A percentile compares a stretch with the other conserved stretches of the same genome.
Evolutionary conservation across 2,888 invertebrate species (phyloP).

Genomic region (Apoda limacodes): DNA sequence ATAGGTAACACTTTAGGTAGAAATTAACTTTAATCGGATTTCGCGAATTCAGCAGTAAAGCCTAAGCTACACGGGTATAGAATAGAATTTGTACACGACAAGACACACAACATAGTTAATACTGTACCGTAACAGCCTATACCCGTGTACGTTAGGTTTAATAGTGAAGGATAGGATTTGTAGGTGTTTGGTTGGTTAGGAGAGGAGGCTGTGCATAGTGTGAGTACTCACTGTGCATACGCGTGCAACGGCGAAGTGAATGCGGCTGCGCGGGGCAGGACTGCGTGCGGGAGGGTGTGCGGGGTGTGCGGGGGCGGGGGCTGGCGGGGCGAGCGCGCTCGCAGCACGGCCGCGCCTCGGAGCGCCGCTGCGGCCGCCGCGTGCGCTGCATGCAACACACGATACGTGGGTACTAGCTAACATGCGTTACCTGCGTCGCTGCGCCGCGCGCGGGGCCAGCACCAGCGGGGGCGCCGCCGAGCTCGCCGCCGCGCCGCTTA

Average conservation of each 20-base stretch:
- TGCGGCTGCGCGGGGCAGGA: conserved; percentile 77
- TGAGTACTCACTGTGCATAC: conserved; percentile 88
- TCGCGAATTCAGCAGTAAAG: too few species aligned
- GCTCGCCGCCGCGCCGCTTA: conserved; percentile 72
- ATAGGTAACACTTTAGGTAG: too few species aligned
- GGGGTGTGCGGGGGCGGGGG: conserved; percentile 72
- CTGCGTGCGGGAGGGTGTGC: conserved; percentile 51
- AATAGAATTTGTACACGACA: too few species aligned
- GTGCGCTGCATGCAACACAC: conserved; percentile 72
- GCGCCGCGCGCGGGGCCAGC: conserved; percentile 79
- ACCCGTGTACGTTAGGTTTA: too few species aligned
- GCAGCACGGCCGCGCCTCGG: conserved; percentile 72
- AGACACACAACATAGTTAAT: too few species aligned
- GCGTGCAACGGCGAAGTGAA: conserved; percentile 85
- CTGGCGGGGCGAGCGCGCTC: conserved; percentile 77
- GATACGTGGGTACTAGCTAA: conserved; percentile 21
- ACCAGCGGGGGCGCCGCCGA: conserved; percentile 76
- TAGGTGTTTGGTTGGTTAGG: too few species aligned
- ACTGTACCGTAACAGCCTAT: too few species aligned
- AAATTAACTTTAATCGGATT: too few species aligned
- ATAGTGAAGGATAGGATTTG: too few species aligned
- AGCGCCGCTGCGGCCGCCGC: conserved; percentile 66
- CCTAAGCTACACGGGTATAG: too few species aligned
- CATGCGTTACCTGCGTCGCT: conserved; percentile 76
- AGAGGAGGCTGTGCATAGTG: conserved; percentile 17